Conservation (phyloP, 2,888 invertebrate species). For the Eilema sororculum region DNA sequence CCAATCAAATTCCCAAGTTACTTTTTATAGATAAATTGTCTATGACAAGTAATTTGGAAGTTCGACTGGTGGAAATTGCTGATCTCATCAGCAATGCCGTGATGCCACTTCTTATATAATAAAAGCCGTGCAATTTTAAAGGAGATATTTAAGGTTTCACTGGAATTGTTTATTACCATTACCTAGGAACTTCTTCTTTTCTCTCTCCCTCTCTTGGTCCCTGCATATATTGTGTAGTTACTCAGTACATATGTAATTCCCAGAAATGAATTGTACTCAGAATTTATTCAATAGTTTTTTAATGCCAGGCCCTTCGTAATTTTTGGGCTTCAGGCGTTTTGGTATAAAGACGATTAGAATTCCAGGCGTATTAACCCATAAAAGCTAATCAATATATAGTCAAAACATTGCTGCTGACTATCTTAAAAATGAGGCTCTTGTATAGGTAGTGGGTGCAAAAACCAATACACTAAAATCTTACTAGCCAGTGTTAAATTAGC, state of each 20-base stretch:
- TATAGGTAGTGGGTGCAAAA: neutral
- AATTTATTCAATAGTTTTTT: no score
- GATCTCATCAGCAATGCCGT: neutral
- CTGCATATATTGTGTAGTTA: no score
- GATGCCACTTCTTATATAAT: conserved; percentile 1
- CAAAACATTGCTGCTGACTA: neutral
- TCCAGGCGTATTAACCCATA: no score
- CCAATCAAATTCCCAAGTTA: conserved; percentile 3
- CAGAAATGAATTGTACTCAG: no score
- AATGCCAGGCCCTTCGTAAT: no score
- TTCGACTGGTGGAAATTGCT: neutral
- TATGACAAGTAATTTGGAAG: neutral
- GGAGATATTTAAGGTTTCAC: conserved; percentile 1
- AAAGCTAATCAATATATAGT: no score
- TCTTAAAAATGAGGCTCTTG: neutral
- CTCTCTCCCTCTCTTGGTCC: neutral
- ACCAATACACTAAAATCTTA: neutral
- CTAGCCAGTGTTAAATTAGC: neutral
- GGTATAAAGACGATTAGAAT: no score
- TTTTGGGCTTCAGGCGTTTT: no score
- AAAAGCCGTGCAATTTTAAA: neutral
- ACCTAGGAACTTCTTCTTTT: neutral
- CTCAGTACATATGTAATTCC: no score
- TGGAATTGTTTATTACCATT: neutral
- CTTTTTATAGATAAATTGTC: neutral